Base-by-base conservation (phyloP, 92 coral and sea anemone genomes). In the Porites lobata region DNA sequence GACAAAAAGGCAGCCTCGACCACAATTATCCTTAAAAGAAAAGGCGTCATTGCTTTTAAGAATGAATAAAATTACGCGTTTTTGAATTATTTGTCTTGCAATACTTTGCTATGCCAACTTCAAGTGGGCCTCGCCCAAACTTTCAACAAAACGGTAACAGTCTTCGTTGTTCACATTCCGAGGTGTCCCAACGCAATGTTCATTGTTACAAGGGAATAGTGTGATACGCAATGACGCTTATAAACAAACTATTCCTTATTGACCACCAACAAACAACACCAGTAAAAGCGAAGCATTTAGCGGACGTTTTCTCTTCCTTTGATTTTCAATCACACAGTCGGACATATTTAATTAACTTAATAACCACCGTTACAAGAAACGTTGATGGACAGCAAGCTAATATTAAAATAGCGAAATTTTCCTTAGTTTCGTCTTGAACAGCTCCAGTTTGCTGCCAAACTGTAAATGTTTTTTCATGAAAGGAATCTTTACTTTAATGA, bases 101-200 rank as follows among this genome's bases (percentile, higher is more conserved):
- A 62, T 20, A 43, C 78, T 63, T 63, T 75, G 69, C 8, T 62
- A 47, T 84, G 62, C 64, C 73, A 74, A 63, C 64, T 51, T 32
- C 29, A 84, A 84, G 87, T 84, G 87, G 87, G 59, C 87, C 87
- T 84, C 81, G 74, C 87, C 87, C 87, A 47, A 21, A 51, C 64
- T 84, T 84, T 84, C 87, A 84, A 74, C 87, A 74, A 65, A 84
- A 52, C 73, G 56, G 69, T 14, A 82, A 82, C 62, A 73, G 80
- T 52, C 51, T 84, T 65, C 80, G 87, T 74, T 74, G 81, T 14
- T 64, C 43, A 20, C 73, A 84, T 84, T 84, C 80, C 87, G 50
- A 26, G 61, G 17, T 51, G 43, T 72, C 81, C 38, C 62, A 50
- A 65, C 9, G 64, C 47, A 38, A 58, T 53, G 21, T 52, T 47